Conservation (phyloP, 1,140 invertebrate genomes). For the Drosophila busckii region DNA sequence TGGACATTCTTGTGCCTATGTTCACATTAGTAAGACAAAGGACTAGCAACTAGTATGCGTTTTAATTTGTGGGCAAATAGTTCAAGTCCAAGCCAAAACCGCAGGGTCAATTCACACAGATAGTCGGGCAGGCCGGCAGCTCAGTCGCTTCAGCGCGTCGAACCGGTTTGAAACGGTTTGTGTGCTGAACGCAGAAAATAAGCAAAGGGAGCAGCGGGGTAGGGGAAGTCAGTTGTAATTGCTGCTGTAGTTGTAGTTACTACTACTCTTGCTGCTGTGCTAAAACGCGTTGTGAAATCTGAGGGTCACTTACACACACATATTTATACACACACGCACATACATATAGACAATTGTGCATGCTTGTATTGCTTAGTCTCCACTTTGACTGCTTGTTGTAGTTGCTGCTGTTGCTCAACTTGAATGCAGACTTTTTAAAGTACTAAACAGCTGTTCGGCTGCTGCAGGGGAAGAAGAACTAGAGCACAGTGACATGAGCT, state of each 20-base stretch:
- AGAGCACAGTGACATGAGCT: no score
- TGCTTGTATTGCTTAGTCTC: no score
- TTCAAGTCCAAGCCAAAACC: no score
- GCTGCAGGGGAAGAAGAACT: no score
- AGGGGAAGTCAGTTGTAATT: slow-evolving; percentile 2
- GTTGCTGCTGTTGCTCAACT: slow-evolving; percentile 1
- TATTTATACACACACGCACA: no score
- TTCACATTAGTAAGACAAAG: no score
- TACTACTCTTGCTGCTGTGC: slow-evolving; percentile 12
- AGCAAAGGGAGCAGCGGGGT: no score
- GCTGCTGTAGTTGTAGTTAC: not conserved
- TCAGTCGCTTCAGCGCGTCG: slow-evolving; percentile 10
- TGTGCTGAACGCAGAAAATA: slow-evolving; percentile 6
- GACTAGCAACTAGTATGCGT: no score
- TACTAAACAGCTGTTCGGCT: no score
- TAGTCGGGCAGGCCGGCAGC: not conserved
- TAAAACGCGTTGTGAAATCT: slow-evolving; percentile 24
- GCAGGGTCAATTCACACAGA: not conserved
- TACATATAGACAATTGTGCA: no score
- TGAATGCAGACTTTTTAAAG: slow-evolving; percentile 13
- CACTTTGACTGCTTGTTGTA: not conserved
- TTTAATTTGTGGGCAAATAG: no score
- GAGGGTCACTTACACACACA: slow-evolving; percentile 35
- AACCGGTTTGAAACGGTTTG: slow-evolving; percentile 48
- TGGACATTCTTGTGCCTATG: no score